Evolutionary conservation across 2,113 vertebrate genomes (phyloP).

Genomic region (Pithys albifrons): DNA sequence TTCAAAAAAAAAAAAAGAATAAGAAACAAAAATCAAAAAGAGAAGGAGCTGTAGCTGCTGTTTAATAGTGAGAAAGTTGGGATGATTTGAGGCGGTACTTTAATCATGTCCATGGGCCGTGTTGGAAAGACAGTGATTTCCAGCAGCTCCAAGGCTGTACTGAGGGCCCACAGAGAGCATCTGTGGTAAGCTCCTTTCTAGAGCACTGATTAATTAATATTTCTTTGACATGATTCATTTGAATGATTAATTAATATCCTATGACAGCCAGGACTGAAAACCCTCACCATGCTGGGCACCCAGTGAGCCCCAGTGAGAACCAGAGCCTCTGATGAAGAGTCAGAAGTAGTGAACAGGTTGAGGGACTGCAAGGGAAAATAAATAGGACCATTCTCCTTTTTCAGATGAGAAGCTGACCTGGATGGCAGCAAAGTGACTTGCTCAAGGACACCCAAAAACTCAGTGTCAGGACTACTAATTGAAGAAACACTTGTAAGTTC

Average conservation of each 20-base stretch:
- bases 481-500: background rate
- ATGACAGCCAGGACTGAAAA: background rate
- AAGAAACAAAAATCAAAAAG: conserved; percentile 51
- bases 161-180: background rate
- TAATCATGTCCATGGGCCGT: conserved; percentile 40
- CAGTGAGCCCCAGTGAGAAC: background rate
- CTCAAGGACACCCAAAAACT: background rate
- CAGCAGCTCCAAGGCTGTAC: background rate
- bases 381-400: background rate
- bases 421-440: background rate
- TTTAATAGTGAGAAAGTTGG: conserved; percentile 59
- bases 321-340: background rate
- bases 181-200: background rate
- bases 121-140: background rate
- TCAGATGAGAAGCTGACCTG: background rate
- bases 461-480: background rate
- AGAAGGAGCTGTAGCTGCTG: conserved; percentile 22
- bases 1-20: background rate
- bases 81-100: conserved; percentile 46
- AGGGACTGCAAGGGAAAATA: background rate
- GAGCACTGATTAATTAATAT: conserved; percentile 33
- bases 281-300: background rate
- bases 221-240: background rate
- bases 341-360: background rate
- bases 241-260: conserved; percentile 18